phyloP scores from a whole-genome alignment of 2,888 invertebrate species.

The Dendrolimus pini region DNA sequence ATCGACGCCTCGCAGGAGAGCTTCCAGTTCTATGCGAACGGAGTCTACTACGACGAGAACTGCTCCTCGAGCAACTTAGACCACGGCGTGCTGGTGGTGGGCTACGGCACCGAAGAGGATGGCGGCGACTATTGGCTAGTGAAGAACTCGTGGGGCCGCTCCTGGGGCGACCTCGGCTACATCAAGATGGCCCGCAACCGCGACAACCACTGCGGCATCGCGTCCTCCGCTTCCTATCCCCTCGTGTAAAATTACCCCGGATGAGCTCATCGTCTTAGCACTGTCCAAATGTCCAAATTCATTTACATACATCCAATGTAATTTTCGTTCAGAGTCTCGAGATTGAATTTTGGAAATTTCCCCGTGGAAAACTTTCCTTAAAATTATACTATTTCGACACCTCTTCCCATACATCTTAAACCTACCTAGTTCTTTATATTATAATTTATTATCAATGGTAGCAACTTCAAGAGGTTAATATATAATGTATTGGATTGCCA shows the following conservation, averaged over 20 bases:
- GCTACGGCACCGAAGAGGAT: conserved; percentile 84
- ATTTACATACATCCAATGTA: too few species aligned
- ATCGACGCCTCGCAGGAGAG: conserved; percentile 91
- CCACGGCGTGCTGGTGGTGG: conserved; percentile 91
- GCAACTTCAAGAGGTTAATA: too few species aligned
- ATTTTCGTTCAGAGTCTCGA: too few species aligned
- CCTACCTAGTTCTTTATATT: too few species aligned
- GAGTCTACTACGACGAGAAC: conserved; percentile 87
- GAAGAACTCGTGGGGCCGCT: conserved; percentile 89
- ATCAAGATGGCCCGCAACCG: conserved; percentile 92
- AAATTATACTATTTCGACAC: too few species aligned
- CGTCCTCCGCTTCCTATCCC: conserved; percentile 89
- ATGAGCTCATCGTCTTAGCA: too few species aligned
- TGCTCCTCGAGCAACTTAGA: conserved; percentile 86
- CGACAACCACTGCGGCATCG: conserved; percentile 92
- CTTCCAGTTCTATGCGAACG: conserved; percentile 90
- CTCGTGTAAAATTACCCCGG: conserved; percentile 77
- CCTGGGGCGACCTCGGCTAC: conserved; percentile 91
- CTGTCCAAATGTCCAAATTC: too few species aligned
- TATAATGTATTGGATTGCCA: too few species aligned
- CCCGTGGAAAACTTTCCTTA: too few species aligned
- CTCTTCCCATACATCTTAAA: too few species aligned
- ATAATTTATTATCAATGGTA: too few species aligned
- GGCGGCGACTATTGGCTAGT: conserved; percentile 91
- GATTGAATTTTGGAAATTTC: too few species aligned